Base-by-base conservation (phyloP, 2,113 vertebrate species). In the Phainopepla nitens region DNA sequence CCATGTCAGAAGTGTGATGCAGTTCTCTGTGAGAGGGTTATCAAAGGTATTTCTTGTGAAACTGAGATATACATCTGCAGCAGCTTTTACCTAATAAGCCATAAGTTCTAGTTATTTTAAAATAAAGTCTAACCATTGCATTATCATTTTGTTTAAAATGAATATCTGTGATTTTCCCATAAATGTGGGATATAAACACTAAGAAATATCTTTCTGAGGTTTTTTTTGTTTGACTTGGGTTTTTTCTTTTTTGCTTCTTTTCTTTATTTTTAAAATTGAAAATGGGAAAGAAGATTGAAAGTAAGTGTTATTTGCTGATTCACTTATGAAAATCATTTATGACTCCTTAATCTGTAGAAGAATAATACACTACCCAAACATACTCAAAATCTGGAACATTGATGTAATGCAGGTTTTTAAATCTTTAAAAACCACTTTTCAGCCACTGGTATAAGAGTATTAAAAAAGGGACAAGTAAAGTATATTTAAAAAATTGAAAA, bases 211-310 rank as follows among this genome's bases (percentile, higher is more conserved):
- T 64, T 54, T 35, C 22, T 29, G 18, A 8, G 4, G 6, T 28
- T 12, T 60, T 42, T 36, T 82, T 31, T n/a, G 17, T 15, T 53
- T 76, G 23, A 31, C 41, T 53, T 1, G 2, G 0, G 0, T 50
- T 50, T 44, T 70, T 64, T 21, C 2, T 70, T 21, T 3, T 41
- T 66, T 47, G 4, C 19, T 69, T 56, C 4, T 53, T 86, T 61
- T 3, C 22, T 68, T 87, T 49, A 35, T 21, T 90, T 79, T 50
- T 36, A 39, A 65, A 53, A 42, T 42, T 28, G 13, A 5, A 6
- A 2, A 4, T 11, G 5, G 6, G 33, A 56, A 69, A 65, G 3
- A 50, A 50, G 42, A 57, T 80, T 76, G 12, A 50, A 73, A 88
- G 36, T 54, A 41, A 33, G 7, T 49, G 15, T 58, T 44, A 27